These are phyloP conservation scores for Clinocottus analis DNA, from an alignment of 2,113 vertebrate genomes.

Conservation along the genomic window DNA sequence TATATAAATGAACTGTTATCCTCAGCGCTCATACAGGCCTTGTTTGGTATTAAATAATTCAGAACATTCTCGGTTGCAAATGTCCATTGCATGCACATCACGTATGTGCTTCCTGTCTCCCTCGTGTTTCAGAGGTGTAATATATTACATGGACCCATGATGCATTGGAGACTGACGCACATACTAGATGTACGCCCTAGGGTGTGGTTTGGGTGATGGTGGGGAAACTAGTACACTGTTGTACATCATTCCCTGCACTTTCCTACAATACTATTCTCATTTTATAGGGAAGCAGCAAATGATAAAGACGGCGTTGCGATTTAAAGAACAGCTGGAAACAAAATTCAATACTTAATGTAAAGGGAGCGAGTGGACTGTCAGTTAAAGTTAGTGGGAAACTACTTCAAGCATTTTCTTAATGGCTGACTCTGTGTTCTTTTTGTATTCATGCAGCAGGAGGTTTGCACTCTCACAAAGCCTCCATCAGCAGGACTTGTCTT, in stretches of 20 bases:
- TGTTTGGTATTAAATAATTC: slow-evolving; percentile 81
- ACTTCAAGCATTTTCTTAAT: slow-evolving; percentile 47
- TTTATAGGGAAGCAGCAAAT: slow-evolving; percentile 12
- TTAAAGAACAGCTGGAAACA: too few relatives aligned
- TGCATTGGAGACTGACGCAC: slow-evolving; percentile 57
- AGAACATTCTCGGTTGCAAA: slow-evolving; percentile 69
- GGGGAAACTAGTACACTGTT: slow-evolving; percentile 12
- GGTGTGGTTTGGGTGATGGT: slow-evolving; percentile 49
- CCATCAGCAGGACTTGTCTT: slow-evolving; percentile 53
- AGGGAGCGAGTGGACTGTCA: too few relatives aligned
- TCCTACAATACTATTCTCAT: not conserved
- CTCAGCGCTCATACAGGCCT: slow-evolving; percentile 66
- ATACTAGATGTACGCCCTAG: slow-evolving; percentile 54
- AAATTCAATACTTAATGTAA: too few relatives aligned
- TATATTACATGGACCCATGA: slow-evolving; percentile 59
- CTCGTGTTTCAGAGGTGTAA: slow-evolving; percentile 58
- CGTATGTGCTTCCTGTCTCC: slow-evolving; percentile 57
- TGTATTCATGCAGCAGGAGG: slow-evolving; percentile 49
- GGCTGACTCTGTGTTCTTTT: slow-evolving; percentile 37
- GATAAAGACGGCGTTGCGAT: slow-evolving; percentile 2
- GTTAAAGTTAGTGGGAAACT: slow-evolving; percentile 22
- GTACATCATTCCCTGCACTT: slow-evolving; percentile 26
- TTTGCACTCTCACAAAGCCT: slow-evolving; percentile 50
- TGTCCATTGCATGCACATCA: slow-evolving; percentile 68
- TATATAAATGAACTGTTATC: slow-evolving; percentile 78